These are phyloP conservation scores for Athalia cordata DNA, from an alignment of 2,888 invertebrate genomes.

Conservation along the genomic window DNA sequence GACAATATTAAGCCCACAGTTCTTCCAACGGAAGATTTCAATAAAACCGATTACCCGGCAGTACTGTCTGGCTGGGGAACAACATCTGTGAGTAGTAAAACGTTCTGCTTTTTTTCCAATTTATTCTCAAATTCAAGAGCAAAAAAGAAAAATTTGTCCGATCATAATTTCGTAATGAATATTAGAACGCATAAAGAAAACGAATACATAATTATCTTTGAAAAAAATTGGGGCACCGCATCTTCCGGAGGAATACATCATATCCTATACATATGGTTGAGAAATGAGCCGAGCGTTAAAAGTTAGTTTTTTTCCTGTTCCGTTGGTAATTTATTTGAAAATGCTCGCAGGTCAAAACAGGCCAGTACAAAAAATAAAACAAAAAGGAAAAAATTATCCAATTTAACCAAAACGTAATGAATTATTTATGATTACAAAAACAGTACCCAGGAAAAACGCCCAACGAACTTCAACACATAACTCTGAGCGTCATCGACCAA, in stretches of 20 bases:
- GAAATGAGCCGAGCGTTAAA: neutral
- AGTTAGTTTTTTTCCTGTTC: constrained; percentile 12
- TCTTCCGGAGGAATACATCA: too few relatives aligned
- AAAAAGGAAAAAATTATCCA: neutral
- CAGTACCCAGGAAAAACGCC: constrained; percentile 77
- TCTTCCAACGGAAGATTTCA: constrained; percentile 63
- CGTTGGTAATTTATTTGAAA: constrained; percentile 19
- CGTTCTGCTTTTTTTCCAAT: neutral
- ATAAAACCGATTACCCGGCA: constrained; percentile 64
- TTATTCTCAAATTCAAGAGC: neutral
- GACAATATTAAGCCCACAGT: constrained; percentile 64
- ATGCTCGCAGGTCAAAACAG: neutral
- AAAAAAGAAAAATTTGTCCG: neutral
- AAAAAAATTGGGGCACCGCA: too few relatives aligned
- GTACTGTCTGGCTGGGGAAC: constrained; percentile 70
- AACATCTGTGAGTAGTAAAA: constrained; percentile 60
- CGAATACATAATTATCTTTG: too few relatives aligned
- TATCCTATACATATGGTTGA: too few relatives aligned
- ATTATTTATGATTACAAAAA: constrained; percentile 40
- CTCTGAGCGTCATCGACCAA: constrained; percentile 75
- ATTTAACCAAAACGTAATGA: constrained; percentile 16
- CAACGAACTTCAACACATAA: constrained; percentile 76
- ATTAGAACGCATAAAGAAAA: too few relatives aligned
- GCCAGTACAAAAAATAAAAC: neutral
- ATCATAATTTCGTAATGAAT: neutral